Base-by-base conservation (phyloP, 2,797 vertebrate genomes). In the Smutsia gigantea region DNA sequence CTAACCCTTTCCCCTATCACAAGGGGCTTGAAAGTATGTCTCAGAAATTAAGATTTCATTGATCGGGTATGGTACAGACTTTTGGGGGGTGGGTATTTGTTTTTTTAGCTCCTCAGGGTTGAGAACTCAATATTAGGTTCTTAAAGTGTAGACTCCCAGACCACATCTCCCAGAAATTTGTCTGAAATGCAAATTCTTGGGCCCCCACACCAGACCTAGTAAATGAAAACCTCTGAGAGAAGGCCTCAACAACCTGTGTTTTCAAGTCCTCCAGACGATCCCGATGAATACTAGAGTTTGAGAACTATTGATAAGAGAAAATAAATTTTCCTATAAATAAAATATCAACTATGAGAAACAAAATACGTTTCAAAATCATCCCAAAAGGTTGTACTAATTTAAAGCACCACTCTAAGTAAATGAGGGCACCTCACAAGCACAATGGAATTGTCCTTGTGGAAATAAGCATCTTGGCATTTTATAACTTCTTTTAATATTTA, bases 351-450 rank as follows among this genome's bases (percentile, higher is more conserved):
- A 3, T 46, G 68, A 83, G 68, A 86, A 94, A 88, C 27, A 83
- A 92, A 71, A 66, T 89, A 37, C 29, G 21, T 49, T 89, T 93
- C 82, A 61, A 78, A 93, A 61, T 88, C 85, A 94, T 82, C 55
- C 71, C 63, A 72, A 93, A 94, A 88, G 31, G 10, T 77, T 75
- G 14, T 74, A n/a, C 49, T 64, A 86, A 34, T 69, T 86, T 79
- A 83, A 96, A 97, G 53, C n/a, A 29, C 53, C 29, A 19, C 42
- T 95, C 72, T 88, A 74, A 81, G 61, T 55, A 94, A 93, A 79
- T 25, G 59, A 90, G 46, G 6, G 12, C 25, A 21, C 18, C 25
- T 84, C 55, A 78, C 2, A 93, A 59, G 15, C 79, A 92, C 21
- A 57, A 46, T 18, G 34, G 69, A 83, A 84, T 71, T 78, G 23